phyloP scores from a whole-genome alignment of 64 coral and sea anemone species.

The Platygyra sinensis region DNA sequence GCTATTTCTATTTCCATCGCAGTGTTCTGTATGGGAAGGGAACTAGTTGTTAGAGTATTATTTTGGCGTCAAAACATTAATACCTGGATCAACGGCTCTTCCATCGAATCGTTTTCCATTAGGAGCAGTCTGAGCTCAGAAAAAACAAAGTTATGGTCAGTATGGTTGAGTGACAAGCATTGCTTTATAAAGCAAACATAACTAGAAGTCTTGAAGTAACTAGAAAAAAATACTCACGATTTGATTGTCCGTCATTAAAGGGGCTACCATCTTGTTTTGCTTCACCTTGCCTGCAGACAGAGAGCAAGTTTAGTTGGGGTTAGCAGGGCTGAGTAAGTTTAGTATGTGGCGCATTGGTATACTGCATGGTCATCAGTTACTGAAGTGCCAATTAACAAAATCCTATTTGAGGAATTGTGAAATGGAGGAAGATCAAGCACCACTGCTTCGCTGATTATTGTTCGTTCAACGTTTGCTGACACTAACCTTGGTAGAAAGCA shows the following conservation, averaged over 20 bases:
- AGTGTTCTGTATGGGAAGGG: too few relatives aligned
- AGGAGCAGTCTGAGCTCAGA: neutral
- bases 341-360: too few relatives aligned
- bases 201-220: too few relatives aligned
- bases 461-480: too few relatives aligned
- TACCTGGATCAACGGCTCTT: constrained; percentile 60
- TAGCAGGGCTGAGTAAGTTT: too few relatives aligned
- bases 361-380: too few relatives aligned
- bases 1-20: neutral
- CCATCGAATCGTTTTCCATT: constrained; percentile 40
- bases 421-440: too few relatives aligned
- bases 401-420: too few relatives aligned
- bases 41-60: too few relatives aligned
- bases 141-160: neutral
- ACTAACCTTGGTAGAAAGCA: constrained; percentile 40
- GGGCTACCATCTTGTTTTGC: constrained; percentile 28
- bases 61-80: neutral
- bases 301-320: neutral
- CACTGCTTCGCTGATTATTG: too few relatives aligned
- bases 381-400: too few relatives aligned
- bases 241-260: neutral
- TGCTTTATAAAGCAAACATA: neutral
- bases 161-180: neutral
- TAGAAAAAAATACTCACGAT: constrained; percentile 30
- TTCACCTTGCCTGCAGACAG: neutral